phyloP scores from a whole-genome alignment of 2,113 vertebrate species.

The Tenrec ecaudatus region DNA sequence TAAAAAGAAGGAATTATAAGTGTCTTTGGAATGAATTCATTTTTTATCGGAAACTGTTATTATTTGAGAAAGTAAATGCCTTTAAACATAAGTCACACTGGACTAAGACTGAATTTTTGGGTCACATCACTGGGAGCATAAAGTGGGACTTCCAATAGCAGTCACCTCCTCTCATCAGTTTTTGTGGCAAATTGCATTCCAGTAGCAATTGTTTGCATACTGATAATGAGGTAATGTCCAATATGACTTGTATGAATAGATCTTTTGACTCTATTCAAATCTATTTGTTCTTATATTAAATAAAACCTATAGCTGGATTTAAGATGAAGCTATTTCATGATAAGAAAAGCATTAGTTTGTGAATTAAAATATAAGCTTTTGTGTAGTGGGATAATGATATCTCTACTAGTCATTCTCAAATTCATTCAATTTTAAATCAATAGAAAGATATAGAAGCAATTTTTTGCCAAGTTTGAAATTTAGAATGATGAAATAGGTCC shows the following conservation, averaged over 20 bases:
- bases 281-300: constrained; percentile 67
- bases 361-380: constrained; percentile 57
- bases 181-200: constrained; percentile 41
- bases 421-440: constrained; percentile 73
- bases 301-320: constrained; percentile 45
- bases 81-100: too few species aligned
- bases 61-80: too few species aligned
- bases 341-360: neutral
- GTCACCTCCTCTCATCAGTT: constrained; percentile 57
- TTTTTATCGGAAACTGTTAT: too few species aligned
- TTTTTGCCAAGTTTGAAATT: constrained; percentile 82
- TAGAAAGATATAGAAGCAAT: constrained; percentile 74
- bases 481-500: constrained; percentile 74
- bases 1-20: too few species aligned
- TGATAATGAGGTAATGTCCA: constrained; percentile 49
- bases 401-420: constrained; percentile 77
- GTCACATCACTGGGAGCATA: too few species aligned
- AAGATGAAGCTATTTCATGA: constrained; percentile 52
- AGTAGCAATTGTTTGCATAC: neutral
- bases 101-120: too few species aligned
- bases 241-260: constrained; percentile 63
- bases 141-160: constrained; percentile 1
- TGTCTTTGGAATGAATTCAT: too few species aligned
- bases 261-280: constrained; percentile 46
- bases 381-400: neutral